phyloP scores from a whole-genome alignment of 2,888 invertebrate species.

The Agonopterix arenella region DNA sequence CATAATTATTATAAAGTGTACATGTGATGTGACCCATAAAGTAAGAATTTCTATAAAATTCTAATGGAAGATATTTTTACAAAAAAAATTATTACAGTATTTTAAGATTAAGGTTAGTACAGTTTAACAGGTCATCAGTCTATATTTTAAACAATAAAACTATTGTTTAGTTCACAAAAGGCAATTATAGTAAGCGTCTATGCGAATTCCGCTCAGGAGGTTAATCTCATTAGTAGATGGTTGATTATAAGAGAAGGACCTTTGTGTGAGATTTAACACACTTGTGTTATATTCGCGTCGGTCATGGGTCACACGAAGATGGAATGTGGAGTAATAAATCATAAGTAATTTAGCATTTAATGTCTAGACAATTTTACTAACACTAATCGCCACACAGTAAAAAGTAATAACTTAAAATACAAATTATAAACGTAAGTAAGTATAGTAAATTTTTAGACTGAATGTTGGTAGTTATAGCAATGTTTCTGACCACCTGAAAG shows the following conservation, averaged over 20 bases:
- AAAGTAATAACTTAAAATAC: too few relatives aligned
- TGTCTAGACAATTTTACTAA: too few relatives aligned
- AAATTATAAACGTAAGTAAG: too few relatives aligned
- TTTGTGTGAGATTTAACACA: conserved; percentile 30
- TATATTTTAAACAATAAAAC: conserved; percentile 50
- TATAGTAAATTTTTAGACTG: too few relatives aligned
- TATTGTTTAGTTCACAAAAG: conserved; percentile 66
- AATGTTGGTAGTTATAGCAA: too few relatives aligned
- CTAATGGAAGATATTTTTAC: too few relatives aligned
- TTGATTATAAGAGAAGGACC: conserved; percentile 29
- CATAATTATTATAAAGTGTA: too few relatives aligned
- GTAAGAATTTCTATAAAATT: too few relatives aligned
- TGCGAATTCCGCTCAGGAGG: conserved; percentile 43
- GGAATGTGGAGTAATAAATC: not conserved
- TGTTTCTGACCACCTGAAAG: too few relatives aligned
- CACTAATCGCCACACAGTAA: too few relatives aligned
- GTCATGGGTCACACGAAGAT: not conserved
- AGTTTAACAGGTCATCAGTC: conserved; percentile 2
- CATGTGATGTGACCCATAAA: too few relatives aligned
- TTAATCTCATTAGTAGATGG: conserved; percentile 45
- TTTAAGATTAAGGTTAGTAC: not conserved
- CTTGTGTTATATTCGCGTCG: conserved; percentile 1
- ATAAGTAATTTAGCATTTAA: too few relatives aligned
- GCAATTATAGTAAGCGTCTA: conserved; percentile 54
- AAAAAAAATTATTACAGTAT: not conserved